Conservation (phyloP, 1,140 invertebrate species). For the Oncopeltus fasciatus region DNA sequence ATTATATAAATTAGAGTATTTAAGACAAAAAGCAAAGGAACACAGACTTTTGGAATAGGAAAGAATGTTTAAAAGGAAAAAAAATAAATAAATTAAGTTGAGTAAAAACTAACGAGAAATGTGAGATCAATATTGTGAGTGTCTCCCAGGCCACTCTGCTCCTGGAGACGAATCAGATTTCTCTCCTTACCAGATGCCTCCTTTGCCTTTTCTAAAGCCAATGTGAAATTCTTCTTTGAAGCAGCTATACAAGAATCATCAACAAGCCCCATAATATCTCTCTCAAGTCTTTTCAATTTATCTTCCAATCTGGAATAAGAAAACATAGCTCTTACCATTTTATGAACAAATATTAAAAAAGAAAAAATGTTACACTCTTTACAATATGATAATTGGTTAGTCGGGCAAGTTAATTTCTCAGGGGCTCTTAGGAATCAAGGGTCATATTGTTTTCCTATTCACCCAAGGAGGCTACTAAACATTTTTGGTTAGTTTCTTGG, state of each 20-base stretch:
- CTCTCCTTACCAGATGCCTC: slow-evolving; percentile 88
- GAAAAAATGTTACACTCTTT: too few relatives aligned
- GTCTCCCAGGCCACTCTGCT: slow-evolving; percentile 74
- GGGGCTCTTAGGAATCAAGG: too few relatives aligned
- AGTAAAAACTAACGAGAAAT: slow-evolving; percentile 56
- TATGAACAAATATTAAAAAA: too few relatives aligned
- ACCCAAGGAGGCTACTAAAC: too few relatives aligned
- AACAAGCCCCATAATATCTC: slow-evolving; percentile 67
- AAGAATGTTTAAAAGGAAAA: not conserved
- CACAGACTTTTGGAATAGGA: not conserved
- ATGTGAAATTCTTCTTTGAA: slow-evolving; percentile 39
- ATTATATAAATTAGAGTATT: not conserved
- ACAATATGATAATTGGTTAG: too few relatives aligned
- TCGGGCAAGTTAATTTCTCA: too few relatives aligned
- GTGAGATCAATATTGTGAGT: slow-evolving; percentile 85
- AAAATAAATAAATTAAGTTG: not conserved
- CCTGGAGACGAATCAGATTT: slow-evolving; percentile 74
- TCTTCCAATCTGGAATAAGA: slow-evolving; percentile 53
- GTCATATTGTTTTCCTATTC: too few relatives aligned
- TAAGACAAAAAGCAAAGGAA: too few relatives aligned
- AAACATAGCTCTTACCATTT: too few relatives aligned
- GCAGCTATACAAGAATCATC: slow-evolving; percentile 59
- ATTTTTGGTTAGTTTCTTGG: too few relatives aligned
- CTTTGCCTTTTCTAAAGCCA: slow-evolving; percentile 82
- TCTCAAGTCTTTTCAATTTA: slow-evolving; percentile 68